A percentile compares a stretch with the other conserved stretches of the same genome.
Conservation (phyloP, 2,113 vertebrate genomes). For the Pachypanchax playfairii region DNA sequence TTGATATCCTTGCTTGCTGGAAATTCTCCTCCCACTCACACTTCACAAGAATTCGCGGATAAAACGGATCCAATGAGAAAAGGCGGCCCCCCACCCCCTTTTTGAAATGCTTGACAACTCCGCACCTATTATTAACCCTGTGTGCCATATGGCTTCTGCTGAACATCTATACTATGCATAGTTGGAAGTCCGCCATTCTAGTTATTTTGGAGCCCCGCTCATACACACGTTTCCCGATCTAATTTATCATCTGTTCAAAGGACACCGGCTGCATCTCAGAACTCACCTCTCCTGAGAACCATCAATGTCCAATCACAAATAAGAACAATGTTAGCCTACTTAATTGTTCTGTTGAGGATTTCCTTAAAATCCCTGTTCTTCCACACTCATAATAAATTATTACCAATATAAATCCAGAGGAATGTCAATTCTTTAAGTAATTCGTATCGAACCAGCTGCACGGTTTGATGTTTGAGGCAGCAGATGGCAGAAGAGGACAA, state of each 20-base stretch:
- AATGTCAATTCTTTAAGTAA: too few relatives aligned
- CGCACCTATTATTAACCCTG: conserved; percentile 74
- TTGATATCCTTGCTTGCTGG: conserved; percentile 86
- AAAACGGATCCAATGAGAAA: conserved; percentile 84
- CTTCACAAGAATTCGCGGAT: conserved; percentile 77
- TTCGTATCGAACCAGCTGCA: neutral
- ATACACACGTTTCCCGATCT: neutral
- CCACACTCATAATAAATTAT: too few relatives aligned
- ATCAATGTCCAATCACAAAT: too few relatives aligned
- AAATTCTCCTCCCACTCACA: conserved; percentile 86
- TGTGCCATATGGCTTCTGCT: conserved; percentile 37
- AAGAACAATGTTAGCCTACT: too few relatives aligned
- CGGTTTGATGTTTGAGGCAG: neutral
- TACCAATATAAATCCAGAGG: too few relatives aligned
- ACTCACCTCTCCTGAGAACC: too few relatives aligned
- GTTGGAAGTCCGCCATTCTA: conserved; percentile 52
- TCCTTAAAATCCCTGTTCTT: too few relatives aligned
- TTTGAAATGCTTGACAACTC: too few relatives aligned
- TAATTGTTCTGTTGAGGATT: too few relatives aligned
- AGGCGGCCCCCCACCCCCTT: conserved; percentile 66
- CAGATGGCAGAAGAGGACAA: conserved; percentile 35
- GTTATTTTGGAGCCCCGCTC: conserved; percentile 57
- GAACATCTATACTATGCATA: conserved; percentile 59
- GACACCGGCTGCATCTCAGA: too few relatives aligned
- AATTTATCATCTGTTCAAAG: too few relatives aligned